Conservation (phyloP, 2,888 invertebrate species). For the Dendrolimus houi region DNA sequence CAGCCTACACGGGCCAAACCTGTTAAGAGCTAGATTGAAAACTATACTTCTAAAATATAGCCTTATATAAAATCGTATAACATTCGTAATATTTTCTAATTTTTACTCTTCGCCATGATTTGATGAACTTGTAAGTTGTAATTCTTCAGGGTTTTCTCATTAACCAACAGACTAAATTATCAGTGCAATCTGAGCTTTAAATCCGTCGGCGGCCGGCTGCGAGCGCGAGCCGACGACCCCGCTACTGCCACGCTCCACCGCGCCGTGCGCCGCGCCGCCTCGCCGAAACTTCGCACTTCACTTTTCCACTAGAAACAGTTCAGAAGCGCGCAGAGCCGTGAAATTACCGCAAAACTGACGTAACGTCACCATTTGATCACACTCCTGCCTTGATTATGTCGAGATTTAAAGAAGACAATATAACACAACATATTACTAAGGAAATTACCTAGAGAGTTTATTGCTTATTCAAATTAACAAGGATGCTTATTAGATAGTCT, state of each 20-base stretch:
- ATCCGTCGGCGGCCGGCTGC: slow-evolving; percentile 12
- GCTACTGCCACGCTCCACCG: slow-evolving; percentile 51
- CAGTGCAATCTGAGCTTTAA: neutral
- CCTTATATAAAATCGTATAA: too few species aligned
- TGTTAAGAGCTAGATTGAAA: neutral
- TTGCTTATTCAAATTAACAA: too few species aligned
- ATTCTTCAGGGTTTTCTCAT: neutral
- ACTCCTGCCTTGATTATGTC: slow-evolving; percentile 7
- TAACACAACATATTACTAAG: too few species aligned
- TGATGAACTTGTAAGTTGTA: too few species aligned
- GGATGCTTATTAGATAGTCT: too few species aligned
- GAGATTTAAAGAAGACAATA: too few species aligned
- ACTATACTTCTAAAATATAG: too few species aligned
- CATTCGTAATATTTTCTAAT: too few species aligned
- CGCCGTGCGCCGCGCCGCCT: slow-evolving; percentile 57
- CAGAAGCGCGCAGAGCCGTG: slow-evolving; percentile 57
- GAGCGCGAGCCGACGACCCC: slow-evolving; percentile 57
- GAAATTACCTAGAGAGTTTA: too few species aligned
- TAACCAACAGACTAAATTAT: neutral
- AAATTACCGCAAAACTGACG: slow-evolving; percentile 68
- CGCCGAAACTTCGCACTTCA: slow-evolving; percentile 74
- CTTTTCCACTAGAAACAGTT: slow-evolving; percentile 67
- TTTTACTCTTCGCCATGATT: too few species aligned
- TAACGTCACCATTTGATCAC: slow-evolving; percentile 24
- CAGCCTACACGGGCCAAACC: slow-evolving; percentile 2